Evolutionary conservation across 2,888 invertebrate genomes (phyloP), one percentile per base, ranked within the genome.

Genomic region (Andricus quercusramuli): DNA sequence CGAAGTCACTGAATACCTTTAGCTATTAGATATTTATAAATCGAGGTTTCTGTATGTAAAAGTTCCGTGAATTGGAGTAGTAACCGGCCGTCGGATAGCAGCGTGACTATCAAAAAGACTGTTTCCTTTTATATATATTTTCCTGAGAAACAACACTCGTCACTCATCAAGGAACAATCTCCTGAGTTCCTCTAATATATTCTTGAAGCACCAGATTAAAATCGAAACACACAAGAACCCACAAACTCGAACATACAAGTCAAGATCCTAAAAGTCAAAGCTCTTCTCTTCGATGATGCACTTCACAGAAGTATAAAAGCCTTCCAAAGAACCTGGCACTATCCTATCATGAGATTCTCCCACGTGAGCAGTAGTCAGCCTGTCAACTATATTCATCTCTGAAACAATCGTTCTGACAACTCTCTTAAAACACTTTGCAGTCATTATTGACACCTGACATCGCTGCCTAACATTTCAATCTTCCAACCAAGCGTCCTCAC

Each of bases 271-370:
- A 22, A 6, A 67, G 13, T 67, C 37, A 70, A 47, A 70, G 29
- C 25, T 47, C 44, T 20, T 68, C 15, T 44, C 11, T 22, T 44
- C 15, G 68, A 25, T 47, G 44, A 25, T 41, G 25, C 68, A 25
- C 68, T 68, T 68, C 68, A 66, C 37, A 41, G 13, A 67, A 20
- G 41, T 44, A 67, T 22, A 68, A 68, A 68, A 47, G 47, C 25
- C 17, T 22, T 22, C 85, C 5, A 47, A 84, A 85, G 86, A 83
- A 86, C 84, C 85, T 88, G 85, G 86, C 87, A 85, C 85, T 88
- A 87, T 89, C 64, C 11, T 47, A 44, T 68, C 17, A 25, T 47
- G 25, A 22, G 68, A 68, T 68, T 47, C 20, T 68, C 25, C 17
- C 68, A 47, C 47, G 47, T 68, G 68, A 68, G 47, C 17, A 25